Evolutionary conservation across 1,140 invertebrate species (phyloP), one percentile per base, ranked within the genome.

Genomic region (Drosophila yakuba): DNA sequence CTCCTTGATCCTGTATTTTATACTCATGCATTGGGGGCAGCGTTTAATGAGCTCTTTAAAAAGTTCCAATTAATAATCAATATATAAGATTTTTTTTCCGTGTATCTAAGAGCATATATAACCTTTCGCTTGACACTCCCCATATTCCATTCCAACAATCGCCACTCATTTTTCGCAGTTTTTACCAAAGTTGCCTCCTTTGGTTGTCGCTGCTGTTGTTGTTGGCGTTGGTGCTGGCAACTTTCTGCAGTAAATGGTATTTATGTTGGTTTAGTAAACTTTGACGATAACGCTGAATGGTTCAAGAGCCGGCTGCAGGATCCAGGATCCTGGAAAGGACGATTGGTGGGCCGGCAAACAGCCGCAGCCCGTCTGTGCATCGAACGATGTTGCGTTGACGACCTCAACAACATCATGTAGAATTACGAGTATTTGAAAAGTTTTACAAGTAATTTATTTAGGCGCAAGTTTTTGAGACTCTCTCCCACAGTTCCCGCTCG

Each of bases 401-500:
- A 89, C 84, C 84, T 84, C 84, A 89, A 89, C 77, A 89, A 89
- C 84, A 89, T 89, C 84, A 84, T 89, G 85, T 78, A 80, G 84
- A 89, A 89, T 89, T 89, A 89, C 84, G 84, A 89, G 84, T 84
- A 89, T 89, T 89, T 89, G 80, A 89, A 89, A 89, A 89, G 85
- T 89, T 89, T 89, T 83, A 78, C 80, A 89, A 89, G 84, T 89
- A 89, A 89, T 89, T 89, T 89, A 89, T 89, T 89, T 89, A 89
- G 84, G 84, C 84, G 80, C 80, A 89, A 89, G 85, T 89, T 89
- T 75, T 80, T 80, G 76, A 80, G 81, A 77, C 79, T 69, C 54
- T 69, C 54, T 48, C 15, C 43, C 20, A 23, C 20, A 23, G 32
- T 28, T 44, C 10, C n/a, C 23, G 8, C 51, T 38, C 43, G 14